phyloP scores from a whole-genome alignment of 1,140 invertebrate species.

The Mylabris phalerata region DNA sequence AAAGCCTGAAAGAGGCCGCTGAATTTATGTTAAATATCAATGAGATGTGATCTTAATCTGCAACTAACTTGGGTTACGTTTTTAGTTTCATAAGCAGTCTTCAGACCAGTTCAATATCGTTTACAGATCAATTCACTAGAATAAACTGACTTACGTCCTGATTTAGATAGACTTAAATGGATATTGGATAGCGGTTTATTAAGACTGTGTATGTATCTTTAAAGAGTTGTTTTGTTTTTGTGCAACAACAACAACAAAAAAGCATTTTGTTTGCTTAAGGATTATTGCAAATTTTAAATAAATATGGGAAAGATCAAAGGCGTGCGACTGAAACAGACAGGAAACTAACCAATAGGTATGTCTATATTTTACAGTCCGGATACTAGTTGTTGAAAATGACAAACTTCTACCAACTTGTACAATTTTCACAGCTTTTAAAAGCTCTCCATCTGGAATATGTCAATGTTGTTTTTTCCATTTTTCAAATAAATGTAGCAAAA shows the following conservation, averaged over 20 bases:
- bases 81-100: too few species aligned
- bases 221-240: too few species aligned
- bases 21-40: constrained; percentile 37
- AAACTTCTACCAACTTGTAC: constrained; percentile 7
- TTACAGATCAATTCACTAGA: too few species aligned
- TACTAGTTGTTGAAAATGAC: constrained; percentile 19
- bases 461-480: too few species aligned
- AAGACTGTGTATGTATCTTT: constrained; percentile 1
- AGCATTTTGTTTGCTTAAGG: constrained; percentile 9
- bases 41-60: constrained; percentile 40
- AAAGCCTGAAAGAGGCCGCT: constrained; percentile 36
- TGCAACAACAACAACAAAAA: neutral
- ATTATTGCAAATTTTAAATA: neutral
- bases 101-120: too few species aligned
- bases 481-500: too few species aligned
- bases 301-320: constrained; percentile 7
- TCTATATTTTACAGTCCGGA: constrained; percentile 10
- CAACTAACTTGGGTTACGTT: constrained; percentile 9
- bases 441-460: too few species aligned
- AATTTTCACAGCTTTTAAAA: neutral
- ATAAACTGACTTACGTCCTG: too few species aligned
- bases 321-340: constrained; percentile 1
- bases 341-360: constrained; percentile 8
- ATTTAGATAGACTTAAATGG: too few species aligned
- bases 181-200: too few species aligned